These are phyloP conservation scores for Lepilemur septentrionalis DNA, from an alignment of 2,797 vertebrate genomes.

Conservation along the genomic window DNA sequence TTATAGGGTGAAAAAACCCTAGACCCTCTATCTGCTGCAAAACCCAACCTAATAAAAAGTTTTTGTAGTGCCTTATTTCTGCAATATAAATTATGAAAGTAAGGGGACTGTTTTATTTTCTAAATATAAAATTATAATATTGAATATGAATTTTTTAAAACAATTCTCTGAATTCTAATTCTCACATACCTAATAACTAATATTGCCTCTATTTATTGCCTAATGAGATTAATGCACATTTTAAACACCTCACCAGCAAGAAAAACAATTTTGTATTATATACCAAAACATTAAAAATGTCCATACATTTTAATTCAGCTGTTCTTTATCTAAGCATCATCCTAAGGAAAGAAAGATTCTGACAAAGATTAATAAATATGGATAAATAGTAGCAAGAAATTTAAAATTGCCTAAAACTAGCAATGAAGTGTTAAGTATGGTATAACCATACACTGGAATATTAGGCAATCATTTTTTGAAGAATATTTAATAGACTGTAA, in stretches of 20 bases:
- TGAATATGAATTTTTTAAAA: neutral
- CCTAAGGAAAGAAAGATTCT: neutral
- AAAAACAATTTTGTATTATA: neutral
- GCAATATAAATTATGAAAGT: neutral
- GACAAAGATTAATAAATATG: neutral
- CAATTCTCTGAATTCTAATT: neutral
- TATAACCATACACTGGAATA: neutral
- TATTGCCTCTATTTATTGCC: neutral
- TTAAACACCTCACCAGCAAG: neutral
- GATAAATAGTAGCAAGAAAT: neutral
- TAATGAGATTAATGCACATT: neutral
- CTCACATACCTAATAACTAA: neutral
- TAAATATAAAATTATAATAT: constrained; percentile 26
- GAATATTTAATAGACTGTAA: constrained; percentile 1
- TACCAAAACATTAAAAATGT: neutral
- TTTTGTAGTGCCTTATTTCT: neutral
- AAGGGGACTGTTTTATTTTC: constrained; percentile 33
- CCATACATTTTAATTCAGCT: neutral
- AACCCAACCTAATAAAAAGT: neutral
- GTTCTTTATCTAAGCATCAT: neutral
- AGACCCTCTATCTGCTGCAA: neutral
- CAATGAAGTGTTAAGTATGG: neutral
- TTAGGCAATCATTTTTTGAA: neutral
- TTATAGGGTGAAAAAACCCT: neutral
- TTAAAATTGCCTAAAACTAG: neutral